Base-by-base conservation (phyloP, 2,113 vertebrate species). In the Willisornis vidua region DNA sequence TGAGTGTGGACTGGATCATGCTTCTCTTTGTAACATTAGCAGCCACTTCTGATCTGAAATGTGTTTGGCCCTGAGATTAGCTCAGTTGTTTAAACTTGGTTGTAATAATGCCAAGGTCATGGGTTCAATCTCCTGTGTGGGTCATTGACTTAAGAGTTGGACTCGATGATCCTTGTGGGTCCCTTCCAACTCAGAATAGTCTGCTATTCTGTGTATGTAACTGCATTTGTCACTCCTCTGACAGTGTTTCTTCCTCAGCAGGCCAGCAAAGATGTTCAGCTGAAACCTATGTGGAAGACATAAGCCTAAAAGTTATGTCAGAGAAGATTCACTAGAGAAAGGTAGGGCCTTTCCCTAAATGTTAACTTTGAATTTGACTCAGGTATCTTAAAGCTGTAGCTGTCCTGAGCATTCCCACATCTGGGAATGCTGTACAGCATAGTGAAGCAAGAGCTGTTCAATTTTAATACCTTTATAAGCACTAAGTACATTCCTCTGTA, bases 391-490 rank as follows among this genome's bases (percentile, higher is more conserved):
- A 68, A 92, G 23, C 57, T 58, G 31, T 22, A 41, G 41, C 46
- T 80, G n/a, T 41, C 10, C 25, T 23, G 14, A 85, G 74, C 13
- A 29, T 93, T 90, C 70, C 71, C 52, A 25, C 35, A 33, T 63
- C 4, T 71, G 43, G 43, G 35, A 61, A 19, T 22, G 14, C 45
- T 63, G 45, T 59, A 39, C 54, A 57, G 58, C 75, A 72, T 28
- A 37, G 13, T 19, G 51, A 82, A 85, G 87, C 52, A 59, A 29
- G 17, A 90, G 20, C 31, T 0, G 0, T 54, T 92, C 22, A 29
- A 35, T 76, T 93, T 90, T 79, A 94, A 91, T 76, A 61, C 41
- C 46, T 70, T 80, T 76, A 37, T 55, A 55, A 80, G 63, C 46
- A 74, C 28, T 46, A 61, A 87, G 45, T 72, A 35, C 48, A 39